Base-by-base conservation (phyloP, 2,113 vertebrate genomes). In the Eurypyga helias region DNA sequence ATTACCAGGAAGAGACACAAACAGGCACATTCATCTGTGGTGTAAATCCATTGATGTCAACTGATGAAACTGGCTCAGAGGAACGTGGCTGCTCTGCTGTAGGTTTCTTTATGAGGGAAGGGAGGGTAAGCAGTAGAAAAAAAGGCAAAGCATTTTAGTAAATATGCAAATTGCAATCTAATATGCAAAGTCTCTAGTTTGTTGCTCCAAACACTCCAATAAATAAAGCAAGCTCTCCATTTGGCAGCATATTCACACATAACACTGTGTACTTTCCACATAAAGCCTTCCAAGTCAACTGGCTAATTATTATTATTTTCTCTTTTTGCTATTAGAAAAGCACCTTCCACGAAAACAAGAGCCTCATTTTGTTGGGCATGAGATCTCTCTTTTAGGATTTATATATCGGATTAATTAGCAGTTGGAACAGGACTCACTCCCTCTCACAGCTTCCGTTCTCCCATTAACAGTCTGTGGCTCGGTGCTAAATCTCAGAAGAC, bases 251-350 rank as follows among this genome's bases (percentile, higher is more conserved):
- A 55, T 91, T 93, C 17, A 19, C 83, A 65, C 81, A 65, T 69
- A 93, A 87, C 69, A 36, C 69, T 64, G 10, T 89, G 80, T 84
- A 52, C 77, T 92, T 96, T 75, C 90, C 41, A 46, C 61, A 75
- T 69, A 93, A 95, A 93, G 41, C 61, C 70, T 95, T 97, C 90
- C 72, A 89, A 92, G 90, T 87, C 77, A 82, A 92, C 72, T 79
- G 52, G 48, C 41, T 96, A 92, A 95, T 96, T 94, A 95, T 96
- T 96, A 95, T 83, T 95, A 91, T 91, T 96, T 96, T 94, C 57
- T 43, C 62, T 75, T 87, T 87, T 80, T 64, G 66, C 73, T 93
- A 43, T 80, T 96, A 86, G 58, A 87, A 89, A 96, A 93, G 45
- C 67, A 96, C 79, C 83, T 97, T 96, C 92, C 93, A 80, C 0